These are phyloP conservation scores for Acromyrmex heyeri DNA, from an alignment of 1,140 invertebrate species.

Conservation along the genomic window DNA sequence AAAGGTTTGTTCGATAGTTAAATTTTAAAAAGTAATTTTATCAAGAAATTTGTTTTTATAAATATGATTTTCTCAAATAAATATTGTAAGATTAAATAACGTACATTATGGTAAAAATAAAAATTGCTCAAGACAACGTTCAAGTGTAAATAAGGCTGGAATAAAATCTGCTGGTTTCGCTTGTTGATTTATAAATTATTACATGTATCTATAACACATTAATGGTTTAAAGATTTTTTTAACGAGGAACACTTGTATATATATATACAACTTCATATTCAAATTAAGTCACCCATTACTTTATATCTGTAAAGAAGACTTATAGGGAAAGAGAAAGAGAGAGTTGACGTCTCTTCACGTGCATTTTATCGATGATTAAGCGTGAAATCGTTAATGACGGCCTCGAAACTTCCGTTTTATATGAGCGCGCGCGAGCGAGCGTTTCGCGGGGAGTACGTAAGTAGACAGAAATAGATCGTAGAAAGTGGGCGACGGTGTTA, in stretches of 20 bases:
- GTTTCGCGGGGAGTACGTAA: constrained; percentile 54
- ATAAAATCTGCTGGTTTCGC: neutral
- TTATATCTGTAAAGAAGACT: neutral
- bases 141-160: neutral
- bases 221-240: neutral
- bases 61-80: neutral
- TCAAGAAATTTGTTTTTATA: neutral
- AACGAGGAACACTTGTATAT: neutral
- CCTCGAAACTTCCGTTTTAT: constrained; percentile 25
- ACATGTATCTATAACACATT: neutral
- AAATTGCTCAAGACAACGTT: neutral
- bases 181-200: neutral
- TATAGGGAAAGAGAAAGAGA: neutral
- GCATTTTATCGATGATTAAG: constrained; percentile 35
- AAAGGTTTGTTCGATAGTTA: neutral
- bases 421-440: constrained; percentile 28
- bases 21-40: neutral
- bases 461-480: constrained; percentile 62
- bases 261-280: neutral
- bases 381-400: constrained; percentile 52
- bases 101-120: neutral
- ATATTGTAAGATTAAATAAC: neutral
- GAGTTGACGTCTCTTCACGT: constrained; percentile 3
- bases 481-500: constrained; percentile 63
- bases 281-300: constrained; percentile 1